Percentiles rank a stretch among this genome's conserved stretches.
These are phyloP conservation scores for Dreissena rostriformis DNA, from an alignment of 1,140 invertebrate species.

Conservation along the genomic window DNA sequence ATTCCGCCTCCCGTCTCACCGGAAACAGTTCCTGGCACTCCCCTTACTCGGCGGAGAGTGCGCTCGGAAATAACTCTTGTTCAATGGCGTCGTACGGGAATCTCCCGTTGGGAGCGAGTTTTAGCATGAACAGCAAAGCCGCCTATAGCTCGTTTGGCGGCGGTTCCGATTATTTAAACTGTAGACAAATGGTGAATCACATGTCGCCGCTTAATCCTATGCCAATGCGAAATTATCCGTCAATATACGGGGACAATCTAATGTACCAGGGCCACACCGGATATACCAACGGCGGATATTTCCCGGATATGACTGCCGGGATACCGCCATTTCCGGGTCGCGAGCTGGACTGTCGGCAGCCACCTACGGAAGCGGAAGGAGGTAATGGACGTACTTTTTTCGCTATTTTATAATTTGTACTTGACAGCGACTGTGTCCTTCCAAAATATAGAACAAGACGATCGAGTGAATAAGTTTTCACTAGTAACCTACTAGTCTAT, in stretches of 20 bases:
- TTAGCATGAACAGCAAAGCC: constrained; percentile 77
- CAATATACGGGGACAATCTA: constrained; percentile 72
- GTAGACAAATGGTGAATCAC: constrained; percentile 77
- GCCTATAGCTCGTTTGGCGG: constrained; percentile 65
- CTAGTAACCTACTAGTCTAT: too few relatives aligned
- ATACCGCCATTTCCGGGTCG: constrained; percentile 71
- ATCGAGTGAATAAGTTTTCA: too few relatives aligned
- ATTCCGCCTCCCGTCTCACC: constrained; percentile 61
- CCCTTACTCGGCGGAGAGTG: constrained; percentile 68
- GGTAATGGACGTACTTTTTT: constrained; percentile 58
- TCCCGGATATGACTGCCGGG: constrained; percentile 75
- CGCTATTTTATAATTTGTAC: too few relatives aligned
- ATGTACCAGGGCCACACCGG: constrained; percentile 76
- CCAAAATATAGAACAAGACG: too few relatives aligned
- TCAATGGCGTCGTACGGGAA: constrained; percentile 78
- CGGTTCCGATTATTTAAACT: constrained; percentile 75
- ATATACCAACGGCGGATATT: constrained; percentile 77
- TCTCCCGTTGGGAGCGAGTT: constrained; percentile 74
- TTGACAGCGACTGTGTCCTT: too few relatives aligned
- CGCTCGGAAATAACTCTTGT: constrained; percentile 72
- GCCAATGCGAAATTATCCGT: constrained; percentile 75
- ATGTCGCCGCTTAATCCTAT: constrained; percentile 74
- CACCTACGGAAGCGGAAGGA: constrained; percentile 73
- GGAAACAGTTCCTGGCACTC: constrained; percentile 76
- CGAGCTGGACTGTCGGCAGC: constrained; percentile 74